Base-by-base conservation (phyloP, 2,113 vertebrate species). In the Megatriorchis doriae region DNA sequence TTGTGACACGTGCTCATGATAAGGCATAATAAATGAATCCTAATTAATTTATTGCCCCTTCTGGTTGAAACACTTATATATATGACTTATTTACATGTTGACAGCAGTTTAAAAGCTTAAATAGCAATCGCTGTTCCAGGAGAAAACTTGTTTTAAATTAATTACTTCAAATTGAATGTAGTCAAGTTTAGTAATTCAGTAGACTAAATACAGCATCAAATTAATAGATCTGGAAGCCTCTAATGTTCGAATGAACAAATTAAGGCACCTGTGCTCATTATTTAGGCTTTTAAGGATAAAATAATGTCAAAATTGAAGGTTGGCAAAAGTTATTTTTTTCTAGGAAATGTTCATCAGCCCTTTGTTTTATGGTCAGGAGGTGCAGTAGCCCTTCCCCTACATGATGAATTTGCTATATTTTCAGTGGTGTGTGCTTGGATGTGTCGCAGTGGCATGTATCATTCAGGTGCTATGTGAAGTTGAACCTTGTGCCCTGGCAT, bases 11-110 rank as follows among this genome's bases (percentile, higher is more conserved):
- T 91, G 88, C 90, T 96, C 67, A 50, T 81, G 96, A 91, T 98
- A 96, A 88, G 83, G 97, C 93, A 82, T 93, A 91, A 71, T 97
- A 97, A 98, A 97, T 77, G 55, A 88, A 71, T 97, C 89, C 96
- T 97, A 97, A 97, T 98, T 98, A 97, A 98, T 98, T 98, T 98
- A 97, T 97, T 98, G 42, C 80, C 85, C 77, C 90, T 94, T 95
- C 91, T 81, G 83, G 73, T 84, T 93, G 93, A 96, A 91, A 91
- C 95, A 94, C 96, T 97, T 96, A 93, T 81, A 48, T 81, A 48
- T 71, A 87, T 84, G 45, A 82, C 94, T 97, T 94, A 94, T 98
- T 96, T 91, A 95, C 97, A 98, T 96, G 87, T 90, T 93, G 92
- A 96, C 90, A 96, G 62, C 73, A 88, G 88, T 88, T 93, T 90